Conservation (phyloP, 2,113 vertebrate species). For the Cercopithecus mona region DNA sequence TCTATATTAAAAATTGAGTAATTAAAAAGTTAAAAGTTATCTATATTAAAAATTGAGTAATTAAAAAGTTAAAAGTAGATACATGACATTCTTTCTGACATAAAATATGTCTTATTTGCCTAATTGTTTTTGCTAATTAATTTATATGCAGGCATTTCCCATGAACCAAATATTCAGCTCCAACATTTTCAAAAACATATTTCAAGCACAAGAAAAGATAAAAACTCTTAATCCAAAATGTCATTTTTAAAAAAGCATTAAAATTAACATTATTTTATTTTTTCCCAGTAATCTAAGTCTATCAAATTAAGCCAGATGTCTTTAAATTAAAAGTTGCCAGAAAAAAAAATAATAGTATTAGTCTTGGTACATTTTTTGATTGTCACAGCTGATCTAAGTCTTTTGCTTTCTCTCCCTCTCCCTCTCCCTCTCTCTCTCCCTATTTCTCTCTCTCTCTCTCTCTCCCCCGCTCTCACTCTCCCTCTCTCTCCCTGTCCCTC, state of each 20-base stretch:
- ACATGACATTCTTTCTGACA: not conserved
- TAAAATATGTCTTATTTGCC: not conserved
- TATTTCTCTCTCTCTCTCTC: not conserved
- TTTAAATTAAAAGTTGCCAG: not conserved
- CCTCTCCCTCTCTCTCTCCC: not conserved
- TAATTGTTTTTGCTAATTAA: constrained; percentile 22
- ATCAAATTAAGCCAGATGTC: not conserved
- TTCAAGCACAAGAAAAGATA: constrained; percentile 8
- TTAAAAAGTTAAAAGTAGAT: not conserved
- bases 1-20: constrained; percentile 43
- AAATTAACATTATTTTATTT: not conserved
- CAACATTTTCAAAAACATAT: constrained; percentile 41
- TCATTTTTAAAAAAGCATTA: not conserved
- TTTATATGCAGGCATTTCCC: not conserved
- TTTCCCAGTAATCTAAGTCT: not conserved
- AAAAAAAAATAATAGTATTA: not conserved
- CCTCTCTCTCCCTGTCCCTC: rapidly evolving
- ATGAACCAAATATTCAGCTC: not conserved
- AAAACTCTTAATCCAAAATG: not conserved
- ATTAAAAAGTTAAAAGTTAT: not conserved
- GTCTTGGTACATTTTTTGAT: not conserved
- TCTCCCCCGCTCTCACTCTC: too few relatives aligned
- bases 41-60: constrained; percentile 40
- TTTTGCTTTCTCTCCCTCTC: too few relatives aligned
- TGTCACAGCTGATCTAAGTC: too few relatives aligned